Evolutionary conservation across 2,888 invertebrate species (phyloP).

Genomic region (Ectemnius lituratus): DNA sequence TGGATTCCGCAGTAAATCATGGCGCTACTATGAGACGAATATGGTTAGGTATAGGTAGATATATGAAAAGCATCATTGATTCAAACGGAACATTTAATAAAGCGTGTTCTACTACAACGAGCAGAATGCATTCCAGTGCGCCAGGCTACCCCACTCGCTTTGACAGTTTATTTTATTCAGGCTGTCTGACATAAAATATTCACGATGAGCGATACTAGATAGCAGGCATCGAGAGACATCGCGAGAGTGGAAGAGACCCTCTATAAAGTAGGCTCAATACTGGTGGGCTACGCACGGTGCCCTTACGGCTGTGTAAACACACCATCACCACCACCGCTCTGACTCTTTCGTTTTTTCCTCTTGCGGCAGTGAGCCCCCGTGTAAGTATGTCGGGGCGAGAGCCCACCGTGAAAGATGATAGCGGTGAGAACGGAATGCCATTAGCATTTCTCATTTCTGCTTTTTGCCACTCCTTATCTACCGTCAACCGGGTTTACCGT

Average conservation of each 20-base stretch:
- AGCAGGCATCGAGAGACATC: too few relatives aligned
- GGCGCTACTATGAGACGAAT: too few relatives aligned
- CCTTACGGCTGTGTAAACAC: slow-evolving; percentile 56
- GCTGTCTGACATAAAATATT: slow-evolving; percentile 57
- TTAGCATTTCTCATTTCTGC: slow-evolving; percentile 66
- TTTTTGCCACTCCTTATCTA: slow-evolving; percentile 61
- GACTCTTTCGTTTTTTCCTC: slow-evolving; percentile 9
- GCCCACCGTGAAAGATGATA: slow-evolving; percentile 59
- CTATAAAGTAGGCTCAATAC: slow-evolving; percentile 58
- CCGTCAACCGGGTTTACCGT: slow-evolving; percentile 31
- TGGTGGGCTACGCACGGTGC: slow-evolving; percentile 24
- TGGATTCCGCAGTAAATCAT: too few relatives aligned
- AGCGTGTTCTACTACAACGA: slow-evolving; percentile 8
- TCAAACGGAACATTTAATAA: slow-evolving; percentile 11
- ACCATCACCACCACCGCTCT: slow-evolving; percentile 23
- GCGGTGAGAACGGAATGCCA: slow-evolving; percentile 65
- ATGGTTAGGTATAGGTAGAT: too few relatives aligned
- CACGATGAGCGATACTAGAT: slow-evolving; percentile 53
- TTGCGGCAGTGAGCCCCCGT: not conserved
- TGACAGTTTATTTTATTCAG: slow-evolving; percentile 45
- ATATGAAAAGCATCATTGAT: too few relatives aligned
- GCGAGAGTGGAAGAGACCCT: slow-evolving; percentile 42
- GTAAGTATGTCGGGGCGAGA: too few relatives aligned
- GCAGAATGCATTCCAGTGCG: slow-evolving; percentile 1
- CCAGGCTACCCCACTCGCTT: slow-evolving; percentile 17